Percentiles rank a stretch among this genome's conserved stretches.
These are phyloP conservation scores for Globodera rostochiensis DNA, from an alignment of 1,140 invertebrate species.

Conservation along the genomic window DNA sequence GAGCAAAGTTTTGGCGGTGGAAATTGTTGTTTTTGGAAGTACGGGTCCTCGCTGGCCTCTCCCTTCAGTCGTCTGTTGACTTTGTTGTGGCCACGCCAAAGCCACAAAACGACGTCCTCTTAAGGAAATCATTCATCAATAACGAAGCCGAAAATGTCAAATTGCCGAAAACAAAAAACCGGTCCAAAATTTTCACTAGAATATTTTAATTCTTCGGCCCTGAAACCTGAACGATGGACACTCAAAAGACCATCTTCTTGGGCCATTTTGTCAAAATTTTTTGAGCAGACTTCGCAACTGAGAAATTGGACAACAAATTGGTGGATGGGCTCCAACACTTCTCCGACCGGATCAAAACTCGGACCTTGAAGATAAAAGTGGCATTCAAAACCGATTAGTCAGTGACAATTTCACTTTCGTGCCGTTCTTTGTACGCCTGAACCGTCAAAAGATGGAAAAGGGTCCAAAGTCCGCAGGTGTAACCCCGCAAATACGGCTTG, in stretches of 20 bases:
- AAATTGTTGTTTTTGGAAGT: conserved; percentile 86
- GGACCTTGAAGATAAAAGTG: conserved; percentile 47
- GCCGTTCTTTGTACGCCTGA: conserved; percentile 72
- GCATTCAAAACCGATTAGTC: not conserved
- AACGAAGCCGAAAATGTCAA: not conserved
- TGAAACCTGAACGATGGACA: conserved; percentile 44
- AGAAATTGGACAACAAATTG: conserved; percentile 90
- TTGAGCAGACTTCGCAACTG: conserved; percentile 84
- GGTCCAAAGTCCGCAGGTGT: conserved; percentile 91
- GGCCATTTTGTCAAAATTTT: conserved; percentile 82
- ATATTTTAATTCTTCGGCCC: not conserved
- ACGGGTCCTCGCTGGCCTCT: conserved; percentile 85
- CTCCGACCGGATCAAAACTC: conserved; percentile 57
- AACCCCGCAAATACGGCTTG: conserved; percentile 76
- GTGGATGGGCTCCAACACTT: conserved; percentile 79
- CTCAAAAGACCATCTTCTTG: conserved; percentile 71
- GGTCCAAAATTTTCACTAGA: no score
- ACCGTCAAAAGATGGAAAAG: conserved; percentile 90
- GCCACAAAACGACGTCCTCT: conserved; percentile 82
- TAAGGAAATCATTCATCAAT: conserved; percentile 1
- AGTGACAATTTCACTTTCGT: conserved; percentile 45
- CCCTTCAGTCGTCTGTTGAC: conserved; percentile 84
- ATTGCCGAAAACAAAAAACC: conserved; percentile 21
- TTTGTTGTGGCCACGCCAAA: conserved; percentile 91
- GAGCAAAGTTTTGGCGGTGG: conserved; percentile 76